phyloP scores from a whole-genome alignment of 2,113 vertebrate species.

The Leucosticte australis region DNA sequence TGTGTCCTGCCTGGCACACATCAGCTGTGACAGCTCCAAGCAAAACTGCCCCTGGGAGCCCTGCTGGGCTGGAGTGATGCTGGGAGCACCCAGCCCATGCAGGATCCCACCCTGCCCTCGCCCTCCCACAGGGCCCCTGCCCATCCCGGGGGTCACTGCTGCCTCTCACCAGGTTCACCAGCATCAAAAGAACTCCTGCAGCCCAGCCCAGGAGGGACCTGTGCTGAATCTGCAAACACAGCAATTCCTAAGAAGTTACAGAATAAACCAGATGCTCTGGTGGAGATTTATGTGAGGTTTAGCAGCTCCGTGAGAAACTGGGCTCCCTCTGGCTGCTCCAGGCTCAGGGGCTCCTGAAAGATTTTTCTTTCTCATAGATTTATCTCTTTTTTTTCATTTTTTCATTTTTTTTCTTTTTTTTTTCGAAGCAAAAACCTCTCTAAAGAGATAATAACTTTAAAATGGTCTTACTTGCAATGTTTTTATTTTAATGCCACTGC shows the following conservation, averaged over 20 bases:
- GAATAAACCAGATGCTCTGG: neutral
- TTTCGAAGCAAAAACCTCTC: neutral
- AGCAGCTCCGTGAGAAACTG: neutral
- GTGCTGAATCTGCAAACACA: neutral
- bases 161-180: rapidly evolving
- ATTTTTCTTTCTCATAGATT: neutral
- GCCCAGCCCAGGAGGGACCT: neutral
- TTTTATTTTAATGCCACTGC: neutral
- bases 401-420: neutral
- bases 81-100: rapidly evolving
- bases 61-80: rapidly evolving
- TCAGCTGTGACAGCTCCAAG: neutral
- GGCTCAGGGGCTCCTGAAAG: neutral
- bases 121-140: neutral
- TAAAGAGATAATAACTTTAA: neutral
- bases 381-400: neutral
- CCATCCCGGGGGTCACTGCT: rapidly evolving
- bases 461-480: neutral
- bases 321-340: neutral
- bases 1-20: neutral
- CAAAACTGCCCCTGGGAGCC: rapidly evolving
- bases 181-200: neutral
- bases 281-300: neutral
- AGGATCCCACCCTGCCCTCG: rapidly evolving
- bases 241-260: neutral